A percentile compares a stretch with the other conserved stretches of the same genome.
Evolutionary conservation across 2,888 invertebrate species (phyloP).

Genomic region (Cephonodes hylas): DNA sequence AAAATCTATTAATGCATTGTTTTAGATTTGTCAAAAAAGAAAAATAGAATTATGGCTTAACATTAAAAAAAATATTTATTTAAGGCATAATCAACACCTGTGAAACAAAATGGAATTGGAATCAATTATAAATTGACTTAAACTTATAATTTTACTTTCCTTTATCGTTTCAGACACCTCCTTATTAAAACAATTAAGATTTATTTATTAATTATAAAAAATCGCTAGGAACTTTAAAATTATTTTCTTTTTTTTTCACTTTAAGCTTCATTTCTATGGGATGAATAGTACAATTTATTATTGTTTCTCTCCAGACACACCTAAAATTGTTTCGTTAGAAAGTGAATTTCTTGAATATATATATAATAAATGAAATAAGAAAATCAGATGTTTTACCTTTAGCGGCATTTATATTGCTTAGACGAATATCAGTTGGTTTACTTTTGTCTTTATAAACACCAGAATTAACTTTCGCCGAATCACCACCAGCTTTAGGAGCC

Average conservation of each 20-base stretch:
- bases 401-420: constrained; percentile 98
- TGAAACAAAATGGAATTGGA: too few species aligned
- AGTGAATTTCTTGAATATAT: not conserved
- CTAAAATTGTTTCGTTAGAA: not conserved
- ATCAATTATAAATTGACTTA: too few species aligned
- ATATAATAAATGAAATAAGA: constrained; percentile 13
- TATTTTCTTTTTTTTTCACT: not conserved
- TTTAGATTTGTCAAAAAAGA: not conserved
- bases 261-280: not conserved
- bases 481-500: constrained; percentile 76
- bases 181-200: too few species aligned
- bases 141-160: too few species aligned
- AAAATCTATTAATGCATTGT: constrained; percentile 14
- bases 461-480: constrained; percentile 70
- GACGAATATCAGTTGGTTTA: constrained; percentile 96
- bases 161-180: too few species aligned
- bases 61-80: too few species aligned
- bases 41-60: too few species aligned
- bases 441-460: constrained; percentile 92
- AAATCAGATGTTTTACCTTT: constrained; percentile 87
- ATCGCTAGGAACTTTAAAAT: too few species aligned
- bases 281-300: not conserved
- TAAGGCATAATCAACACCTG: too few species aligned
- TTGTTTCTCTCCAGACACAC: not conserved
- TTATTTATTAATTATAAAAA: too few species aligned